phyloP scores from a whole-genome alignment of 2,888 invertebrate species.

The Tryphoninae sp. region DNA sequence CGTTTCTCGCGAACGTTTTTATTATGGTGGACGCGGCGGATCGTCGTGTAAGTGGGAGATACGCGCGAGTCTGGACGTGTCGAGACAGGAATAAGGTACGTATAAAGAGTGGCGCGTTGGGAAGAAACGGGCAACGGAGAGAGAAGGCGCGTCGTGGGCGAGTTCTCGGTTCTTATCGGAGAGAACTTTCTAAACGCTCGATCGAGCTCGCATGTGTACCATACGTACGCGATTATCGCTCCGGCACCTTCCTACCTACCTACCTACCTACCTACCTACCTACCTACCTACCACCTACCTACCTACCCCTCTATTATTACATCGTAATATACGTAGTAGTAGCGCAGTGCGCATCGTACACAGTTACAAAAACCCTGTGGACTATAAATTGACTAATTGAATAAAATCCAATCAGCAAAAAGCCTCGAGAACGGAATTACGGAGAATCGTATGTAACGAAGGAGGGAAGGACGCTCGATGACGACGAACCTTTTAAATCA shows the following conservation, averaged over 20 bases:
- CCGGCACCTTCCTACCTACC: conserved; percentile 37
- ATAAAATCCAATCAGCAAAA: conserved; percentile 4
- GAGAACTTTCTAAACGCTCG: conserved; percentile 58
- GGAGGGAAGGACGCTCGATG: not conserved
- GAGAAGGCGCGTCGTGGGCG: conserved; percentile 38
- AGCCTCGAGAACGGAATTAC: not conserved
- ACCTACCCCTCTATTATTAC: conserved; percentile 26
- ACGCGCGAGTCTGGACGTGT: conserved; percentile 19
- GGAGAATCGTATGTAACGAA: not conserved
- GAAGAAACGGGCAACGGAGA: conserved; percentile 33
- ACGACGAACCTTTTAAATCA: not conserved
- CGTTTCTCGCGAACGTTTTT: not conserved
- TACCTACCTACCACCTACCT: conserved; percentile 46
- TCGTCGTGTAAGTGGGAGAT: not conserved
- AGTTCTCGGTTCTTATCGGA: conserved; percentile 50
- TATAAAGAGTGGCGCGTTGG: conserved; percentile 10
- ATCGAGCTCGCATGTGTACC: conserved; percentile 23
- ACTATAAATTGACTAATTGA: conserved; percentile 14
- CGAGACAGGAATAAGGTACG: conserved; percentile 11
- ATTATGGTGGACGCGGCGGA: not conserved
- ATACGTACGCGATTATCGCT: conserved; percentile 40
- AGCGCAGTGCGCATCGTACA: conserved; percentile 10
- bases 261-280: too few species aligned
- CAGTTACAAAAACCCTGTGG: not conserved
- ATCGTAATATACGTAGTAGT: conserved; percentile 5